These are phyloP conservation scores for Colletes latitarsis DNA, from an alignment of 1,140 invertebrate species.

Conservation along the genomic window DNA sequence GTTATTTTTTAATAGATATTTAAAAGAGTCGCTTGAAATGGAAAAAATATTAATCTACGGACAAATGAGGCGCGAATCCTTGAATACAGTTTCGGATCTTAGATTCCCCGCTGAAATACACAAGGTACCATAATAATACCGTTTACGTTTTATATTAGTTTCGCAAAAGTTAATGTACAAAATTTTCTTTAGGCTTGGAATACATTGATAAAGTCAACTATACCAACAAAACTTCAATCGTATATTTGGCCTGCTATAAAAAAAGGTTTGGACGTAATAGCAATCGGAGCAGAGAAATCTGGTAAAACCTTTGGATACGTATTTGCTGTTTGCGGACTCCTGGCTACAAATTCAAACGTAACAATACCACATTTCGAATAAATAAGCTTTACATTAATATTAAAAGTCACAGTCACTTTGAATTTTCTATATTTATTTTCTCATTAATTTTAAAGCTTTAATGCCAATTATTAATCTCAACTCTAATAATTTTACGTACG, in stretches of 20 bases:
- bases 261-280: slow-evolving; percentile 69
- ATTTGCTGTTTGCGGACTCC: slow-evolving; percentile 67
- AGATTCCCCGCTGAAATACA: slow-evolving; percentile 69
- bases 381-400: slow-evolving; percentile 20
- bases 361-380: slow-evolving; percentile 21
- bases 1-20: background rate
- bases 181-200: slow-evolving; percentile 57
- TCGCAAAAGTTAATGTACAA: slow-evolving; percentile 20
- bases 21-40: background rate
- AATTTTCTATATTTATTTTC: too few relatives aligned
- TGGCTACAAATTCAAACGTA: slow-evolving; percentile 64
- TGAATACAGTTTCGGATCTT: slow-evolving; percentile 61
- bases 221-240: slow-evolving; percentile 71
- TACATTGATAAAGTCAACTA: slow-evolving; percentile 45
- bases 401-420: background rate
- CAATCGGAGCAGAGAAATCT: slow-evolving; percentile 67
- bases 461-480: too few relatives aligned
- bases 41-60: slow-evolving; percentile 72
- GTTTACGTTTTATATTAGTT: background rate
- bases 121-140: slow-evolving; percentile 54
- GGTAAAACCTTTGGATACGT: slow-evolving; percentile 77
- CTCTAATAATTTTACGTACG: too few relatives aligned
- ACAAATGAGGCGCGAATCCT: slow-evolving; percentile 54
- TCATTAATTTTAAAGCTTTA: too few relatives aligned
- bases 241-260: slow-evolving; percentile 79